These are phyloP conservation scores for Rhopalosiphum padi DNA, from an alignment of 1,140 invertebrate species.

Conservation along the genomic window DNA sequence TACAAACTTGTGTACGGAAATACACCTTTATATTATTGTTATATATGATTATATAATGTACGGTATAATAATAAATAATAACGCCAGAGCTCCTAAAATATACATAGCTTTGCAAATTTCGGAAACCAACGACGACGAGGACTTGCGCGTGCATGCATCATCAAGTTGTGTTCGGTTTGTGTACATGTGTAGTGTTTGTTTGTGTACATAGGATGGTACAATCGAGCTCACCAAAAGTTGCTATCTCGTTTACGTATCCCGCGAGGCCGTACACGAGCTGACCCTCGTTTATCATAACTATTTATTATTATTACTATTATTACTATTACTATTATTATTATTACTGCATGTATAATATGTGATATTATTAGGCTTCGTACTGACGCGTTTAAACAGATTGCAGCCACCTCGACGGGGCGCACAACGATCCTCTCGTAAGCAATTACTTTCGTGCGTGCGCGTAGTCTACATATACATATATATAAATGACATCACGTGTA, in stretches of 20 bases:
- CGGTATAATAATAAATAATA: neutral
- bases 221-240: neutral
- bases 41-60: neutral
- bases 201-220: neutral
- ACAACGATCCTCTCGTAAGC: neutral
- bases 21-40: neutral
- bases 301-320: neutral
- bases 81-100: neutral
- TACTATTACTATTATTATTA: neutral
- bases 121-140: neutral
- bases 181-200: no score
- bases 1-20: neutral
- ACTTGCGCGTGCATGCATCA: neutral
- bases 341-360: neutral
- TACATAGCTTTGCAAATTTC: neutral
- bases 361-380: neutral
- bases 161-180: neutral
- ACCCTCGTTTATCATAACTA: slow-evolving; percentile 9
- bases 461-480: neutral
- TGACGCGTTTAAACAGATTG: neutral
- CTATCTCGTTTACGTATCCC: slow-evolving; percentile 24
- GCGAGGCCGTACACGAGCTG: neutral
- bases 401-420: no score
- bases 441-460: neutral
- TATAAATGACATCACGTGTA: neutral